Conservation (phyloP, 30 jellyfish, hydroid and myxozoan genomes). For the Pelagia noctiluca region DNA sequence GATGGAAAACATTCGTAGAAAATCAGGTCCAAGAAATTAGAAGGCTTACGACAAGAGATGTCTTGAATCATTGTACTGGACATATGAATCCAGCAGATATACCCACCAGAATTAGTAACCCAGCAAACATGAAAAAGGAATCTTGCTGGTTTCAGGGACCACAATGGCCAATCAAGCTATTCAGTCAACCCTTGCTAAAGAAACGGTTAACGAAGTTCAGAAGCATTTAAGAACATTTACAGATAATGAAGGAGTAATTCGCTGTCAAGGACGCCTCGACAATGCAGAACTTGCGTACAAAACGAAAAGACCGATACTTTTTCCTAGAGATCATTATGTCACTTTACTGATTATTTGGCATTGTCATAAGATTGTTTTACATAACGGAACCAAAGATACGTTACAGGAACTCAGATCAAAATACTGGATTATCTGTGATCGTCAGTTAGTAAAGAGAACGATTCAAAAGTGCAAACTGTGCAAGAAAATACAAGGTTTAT, state of each 20-base stretch:
- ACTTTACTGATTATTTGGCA: not conserved
- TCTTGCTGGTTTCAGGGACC: too few species aligned
- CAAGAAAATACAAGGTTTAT: constrained; percentile 24
- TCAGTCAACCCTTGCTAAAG: too few species aligned
- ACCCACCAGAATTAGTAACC: too few species aligned
- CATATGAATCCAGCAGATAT: too few species aligned
- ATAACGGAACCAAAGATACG: constrained; percentile 18
- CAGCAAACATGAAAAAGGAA: too few species aligned
- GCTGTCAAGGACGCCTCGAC: not conserved
- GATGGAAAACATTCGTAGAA: too few species aligned
- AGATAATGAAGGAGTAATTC: not conserved
- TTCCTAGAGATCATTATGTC: not conserved
- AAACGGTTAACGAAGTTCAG: too few species aligned
- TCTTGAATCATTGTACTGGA: too few species aligned
- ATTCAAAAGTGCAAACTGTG: constrained; percentile 2
- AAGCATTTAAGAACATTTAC: not conserved
- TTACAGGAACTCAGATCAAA: constrained; percentile 8
- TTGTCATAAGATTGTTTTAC: not conserved
- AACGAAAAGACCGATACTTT: not conserved
- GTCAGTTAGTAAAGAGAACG: constrained; percentile 22
- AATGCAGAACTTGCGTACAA: not conserved
- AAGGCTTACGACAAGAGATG: too few species aligned
- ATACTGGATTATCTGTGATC: too few species aligned
- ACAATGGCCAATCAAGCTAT: too few species aligned
- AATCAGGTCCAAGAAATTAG: too few species aligned